Evolutionary conservation across 2,113 vertebrate species (phyloP).

Genomic region (Motacilla alba): DNA sequence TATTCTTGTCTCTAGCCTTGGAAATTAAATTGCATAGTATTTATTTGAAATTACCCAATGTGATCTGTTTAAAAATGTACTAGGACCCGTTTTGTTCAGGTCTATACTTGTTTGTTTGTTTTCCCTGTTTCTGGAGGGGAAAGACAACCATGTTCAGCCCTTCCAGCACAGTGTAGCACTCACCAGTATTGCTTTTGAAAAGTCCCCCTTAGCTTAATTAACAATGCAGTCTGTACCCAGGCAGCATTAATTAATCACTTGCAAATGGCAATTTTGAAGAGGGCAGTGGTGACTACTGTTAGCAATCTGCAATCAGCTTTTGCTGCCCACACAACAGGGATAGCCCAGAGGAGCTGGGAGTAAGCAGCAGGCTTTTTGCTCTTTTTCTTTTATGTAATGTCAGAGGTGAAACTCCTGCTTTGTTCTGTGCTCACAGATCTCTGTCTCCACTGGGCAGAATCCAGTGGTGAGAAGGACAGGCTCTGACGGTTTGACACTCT

Average conservation of each 20-base stretch:
- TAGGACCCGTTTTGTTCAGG: background rate
- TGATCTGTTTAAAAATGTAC: conserved; percentile 41
- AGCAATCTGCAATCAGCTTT: background rate
- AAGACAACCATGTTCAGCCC: background rate
- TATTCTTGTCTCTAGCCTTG: conserved; percentile 38
- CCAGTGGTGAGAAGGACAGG: background rate
- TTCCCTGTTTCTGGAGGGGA: background rate
- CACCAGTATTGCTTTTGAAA: background rate
- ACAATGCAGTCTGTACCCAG: background rate
- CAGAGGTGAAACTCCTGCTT: background rate
- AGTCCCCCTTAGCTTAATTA: conserved; percentile 22
- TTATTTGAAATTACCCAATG: conserved; percentile 36
- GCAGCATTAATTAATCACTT: conserved; percentile 50
- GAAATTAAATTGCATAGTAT: conserved; percentile 31
- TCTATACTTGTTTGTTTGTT: conserved; percentile 32
- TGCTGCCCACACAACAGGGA: background rate
- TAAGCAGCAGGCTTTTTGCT: background rate
- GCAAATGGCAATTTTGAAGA: conserved; percentile 16
- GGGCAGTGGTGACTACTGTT: background rate
- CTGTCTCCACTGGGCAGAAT: background rate
- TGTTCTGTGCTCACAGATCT: background rate
- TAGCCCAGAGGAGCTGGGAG: background rate
- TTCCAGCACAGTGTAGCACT: background rate
- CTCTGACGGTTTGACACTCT: background rate
- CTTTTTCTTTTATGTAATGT: background rate